These are phyloP conservation scores for Neolamprologus multifasciatus DNA, from an alignment of 2,797 vertebrate genomes.

Conservation along the genomic window DNA sequence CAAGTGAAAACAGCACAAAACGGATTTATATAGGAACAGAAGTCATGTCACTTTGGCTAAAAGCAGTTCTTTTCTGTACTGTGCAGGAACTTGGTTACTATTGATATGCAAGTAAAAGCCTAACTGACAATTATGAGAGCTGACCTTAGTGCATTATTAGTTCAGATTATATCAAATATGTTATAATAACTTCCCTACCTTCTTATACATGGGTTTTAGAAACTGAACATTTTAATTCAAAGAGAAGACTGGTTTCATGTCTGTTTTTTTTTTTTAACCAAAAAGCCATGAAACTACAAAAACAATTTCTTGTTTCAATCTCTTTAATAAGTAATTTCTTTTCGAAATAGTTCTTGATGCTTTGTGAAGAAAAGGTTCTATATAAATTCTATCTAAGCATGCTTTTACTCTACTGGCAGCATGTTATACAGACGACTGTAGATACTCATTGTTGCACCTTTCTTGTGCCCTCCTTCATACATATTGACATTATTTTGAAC, in stretches of 20 bases:
- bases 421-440: not conserved
- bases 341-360: not conserved
- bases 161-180: not conserved
- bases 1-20: not conserved
- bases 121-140: not conserved
- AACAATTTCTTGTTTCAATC: not conserved
- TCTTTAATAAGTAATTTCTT: not conserved
- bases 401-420: not conserved
- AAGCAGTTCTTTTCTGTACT: not conserved
- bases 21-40: not conserved
- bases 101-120: not conserved
- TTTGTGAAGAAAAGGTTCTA: not conserved
- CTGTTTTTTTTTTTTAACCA: not conserved
- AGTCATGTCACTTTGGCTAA: not conserved
- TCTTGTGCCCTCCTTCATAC: not conserved
- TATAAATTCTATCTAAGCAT: not conserved
- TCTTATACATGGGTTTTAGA: not conserved
- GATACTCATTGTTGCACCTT: not conserved
- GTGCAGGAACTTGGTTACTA: not conserved
- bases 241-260: not conserved
- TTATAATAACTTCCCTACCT: not conserved
- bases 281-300: not conserved
- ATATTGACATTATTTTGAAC: not conserved
- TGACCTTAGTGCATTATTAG: not conserved
- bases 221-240: not conserved